A percentile compares a stretch with the other conserved stretches of the same genome.
Conservation (phyloP, 2,797 vertebrate species). For the Bovichtus diacanthus region DNA sequence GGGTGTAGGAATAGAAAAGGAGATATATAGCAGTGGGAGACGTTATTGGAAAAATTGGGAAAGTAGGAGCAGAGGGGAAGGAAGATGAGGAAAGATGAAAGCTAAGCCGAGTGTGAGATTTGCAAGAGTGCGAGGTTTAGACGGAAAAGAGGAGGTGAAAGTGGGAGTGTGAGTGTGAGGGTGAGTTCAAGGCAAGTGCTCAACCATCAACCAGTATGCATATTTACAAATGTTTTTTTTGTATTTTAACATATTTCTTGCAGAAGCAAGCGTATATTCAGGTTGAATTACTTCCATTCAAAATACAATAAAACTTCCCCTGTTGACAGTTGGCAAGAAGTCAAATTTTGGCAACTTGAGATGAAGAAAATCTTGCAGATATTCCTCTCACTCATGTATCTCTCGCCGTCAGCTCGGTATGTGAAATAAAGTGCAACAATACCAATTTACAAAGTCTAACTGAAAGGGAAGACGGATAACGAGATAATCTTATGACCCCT, state of each 20-base stretch:
- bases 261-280: neutral
- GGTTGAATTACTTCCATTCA: neutral
- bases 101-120: constrained; percentile 48
- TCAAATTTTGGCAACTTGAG: neutral
- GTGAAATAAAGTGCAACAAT: neutral
- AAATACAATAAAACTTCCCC: neutral
- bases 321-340: neutral
- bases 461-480: neutral
- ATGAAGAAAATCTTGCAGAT: neutral
- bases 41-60: constrained; percentile 43
- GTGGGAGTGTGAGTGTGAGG: constrained; percentile 34
- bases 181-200: constrained; percentile 42
- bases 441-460: neutral
- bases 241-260: neutral
- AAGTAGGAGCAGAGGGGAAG: constrained; percentile 24
- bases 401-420: neutral
- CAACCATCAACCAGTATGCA: neutral
- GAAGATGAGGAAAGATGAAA: constrained; percentile 49
- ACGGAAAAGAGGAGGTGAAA: constrained; percentile 33
- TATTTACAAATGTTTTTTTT: neutral
- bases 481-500: neutral
- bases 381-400: neutral
- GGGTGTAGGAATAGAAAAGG: constrained; percentile 24
- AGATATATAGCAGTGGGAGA: constrained; percentile 54
- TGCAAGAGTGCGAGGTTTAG: constrained; percentile 26